Conservation (phyloP, 2,113 vertebrate genomes). For the Bagarius yarrelli region DNA sequence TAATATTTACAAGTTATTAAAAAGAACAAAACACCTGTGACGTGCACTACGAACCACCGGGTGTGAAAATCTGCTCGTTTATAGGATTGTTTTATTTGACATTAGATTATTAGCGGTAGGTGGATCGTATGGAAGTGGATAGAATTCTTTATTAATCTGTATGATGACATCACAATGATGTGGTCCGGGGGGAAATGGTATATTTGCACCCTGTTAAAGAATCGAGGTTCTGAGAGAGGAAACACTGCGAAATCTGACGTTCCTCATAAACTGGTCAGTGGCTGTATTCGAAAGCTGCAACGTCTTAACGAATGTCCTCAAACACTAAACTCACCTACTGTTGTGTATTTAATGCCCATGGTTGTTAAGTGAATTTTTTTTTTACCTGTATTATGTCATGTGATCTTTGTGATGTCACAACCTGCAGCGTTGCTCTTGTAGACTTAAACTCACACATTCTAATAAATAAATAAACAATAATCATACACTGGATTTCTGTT, state of each 20-base stretch:
- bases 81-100: not conserved
- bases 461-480: not conserved
- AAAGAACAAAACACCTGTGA: too few relatives aligned
- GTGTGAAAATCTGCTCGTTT: not conserved
- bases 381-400: not conserved
- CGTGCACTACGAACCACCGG: not conserved
- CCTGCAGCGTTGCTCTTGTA: not conserved
- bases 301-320: constrained; percentile 55
- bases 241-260: not conserved
- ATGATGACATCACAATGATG: too few relatives aligned
- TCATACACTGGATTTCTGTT: not conserved
- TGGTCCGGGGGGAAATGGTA: too few relatives aligned
- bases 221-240: not conserved
- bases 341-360: constrained; percentile 34
- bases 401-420: not conserved
- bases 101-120: not conserved
- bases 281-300: constrained; percentile 18
- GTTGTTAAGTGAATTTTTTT: constrained; percentile 23
- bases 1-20: not conserved
- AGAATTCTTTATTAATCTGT: too few relatives aligned
- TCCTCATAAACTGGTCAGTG: not conserved
- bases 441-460: not conserved
- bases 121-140: too few relatives aligned
- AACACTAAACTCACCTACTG: constrained; percentile 24
- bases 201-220: not conserved